A percentile compares a stretch with the other conserved stretches of the same genome.
These are phyloP conservation scores for Solen grandis DNA, from an alignment of 1,140 invertebrate species.

Conservation along the genomic window DNA sequence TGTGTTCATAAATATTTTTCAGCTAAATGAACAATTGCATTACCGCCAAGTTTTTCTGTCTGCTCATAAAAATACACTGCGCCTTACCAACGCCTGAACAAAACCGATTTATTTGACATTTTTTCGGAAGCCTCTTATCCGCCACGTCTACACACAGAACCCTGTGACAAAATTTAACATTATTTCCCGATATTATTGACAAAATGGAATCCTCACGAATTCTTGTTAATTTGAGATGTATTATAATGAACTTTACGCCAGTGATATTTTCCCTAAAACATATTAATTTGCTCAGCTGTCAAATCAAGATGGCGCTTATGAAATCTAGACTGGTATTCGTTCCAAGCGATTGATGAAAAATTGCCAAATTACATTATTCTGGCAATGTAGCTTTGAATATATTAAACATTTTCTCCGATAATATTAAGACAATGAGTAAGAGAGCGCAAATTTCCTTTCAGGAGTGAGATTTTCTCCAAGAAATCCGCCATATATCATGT, in stretches of 20 bases:
- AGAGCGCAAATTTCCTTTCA: neutral
- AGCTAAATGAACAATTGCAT: too few species aligned
- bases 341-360: conserved; percentile 43
- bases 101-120: too few species aligned
- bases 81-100: too few species aligned
- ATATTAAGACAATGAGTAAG: conserved; percentile 34
- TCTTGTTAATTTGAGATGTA: conserved; percentile 31
- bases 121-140: too few species aligned
- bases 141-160: too few species aligned
- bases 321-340: conserved; percentile 13
- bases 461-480: neutral
- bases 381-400: conserved; percentile 39
- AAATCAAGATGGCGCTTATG: conserved; percentile 30
- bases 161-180: conserved; percentile 49
- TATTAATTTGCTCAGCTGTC: conserved; percentile 25
- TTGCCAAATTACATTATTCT: conserved; percentile 45
- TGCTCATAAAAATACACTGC: too few species aligned
- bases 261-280: conserved; percentile 17
- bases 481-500: neutral
- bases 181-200: conserved; percentile 47
- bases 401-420: conserved; percentile 17
- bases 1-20: too few species aligned
- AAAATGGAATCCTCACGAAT: conserved; percentile 27
- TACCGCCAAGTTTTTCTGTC: too few species aligned
- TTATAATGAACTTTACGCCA: conserved; percentile 49